Conservation (phyloP, 2,113 vertebrate genomes). For the Centropus unirufus region DNA sequence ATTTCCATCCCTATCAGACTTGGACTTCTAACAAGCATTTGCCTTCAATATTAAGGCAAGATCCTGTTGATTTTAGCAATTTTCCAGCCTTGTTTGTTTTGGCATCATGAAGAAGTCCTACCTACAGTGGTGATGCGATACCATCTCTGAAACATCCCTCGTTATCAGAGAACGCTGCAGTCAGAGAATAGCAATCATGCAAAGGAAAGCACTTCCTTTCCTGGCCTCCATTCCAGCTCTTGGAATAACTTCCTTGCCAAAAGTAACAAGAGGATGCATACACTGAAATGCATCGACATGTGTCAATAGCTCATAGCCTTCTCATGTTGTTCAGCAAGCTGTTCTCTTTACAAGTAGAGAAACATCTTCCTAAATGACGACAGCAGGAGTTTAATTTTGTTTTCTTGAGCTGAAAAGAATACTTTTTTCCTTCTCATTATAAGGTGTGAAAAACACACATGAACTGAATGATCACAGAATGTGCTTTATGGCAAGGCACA, state of each 20-base stretch:
- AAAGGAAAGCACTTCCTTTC: constrained; percentile 5
- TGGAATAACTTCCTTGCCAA: constrained; percentile 8
- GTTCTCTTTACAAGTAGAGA: neutral
- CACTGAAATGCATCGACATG: neutral
- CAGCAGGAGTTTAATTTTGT: neutral
- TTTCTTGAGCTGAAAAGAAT: neutral
- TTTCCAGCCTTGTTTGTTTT: constrained; percentile 8
- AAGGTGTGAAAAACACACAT: neutral
- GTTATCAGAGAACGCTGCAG: neutral
- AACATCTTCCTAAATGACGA: neutral
- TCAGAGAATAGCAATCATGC: neutral
- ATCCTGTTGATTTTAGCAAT: constrained; percentile 13
- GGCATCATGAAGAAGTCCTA: neutral
- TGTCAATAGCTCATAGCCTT: neutral
- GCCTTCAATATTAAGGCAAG: neutral
- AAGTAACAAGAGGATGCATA: constrained; percentile 12
- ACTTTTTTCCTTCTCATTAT: neutral
- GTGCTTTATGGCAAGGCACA: neutral
- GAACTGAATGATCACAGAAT: neutral
- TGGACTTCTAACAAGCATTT: neutral
- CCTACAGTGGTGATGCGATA: neutral
- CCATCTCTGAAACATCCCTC: neutral
- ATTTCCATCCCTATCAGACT: neutral
- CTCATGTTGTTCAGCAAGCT: neutral
- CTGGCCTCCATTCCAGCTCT: neutral